phyloP scores from a whole-genome alignment of 2,797 vertebrate genomes.

The Prunella strophiata region DNA sequence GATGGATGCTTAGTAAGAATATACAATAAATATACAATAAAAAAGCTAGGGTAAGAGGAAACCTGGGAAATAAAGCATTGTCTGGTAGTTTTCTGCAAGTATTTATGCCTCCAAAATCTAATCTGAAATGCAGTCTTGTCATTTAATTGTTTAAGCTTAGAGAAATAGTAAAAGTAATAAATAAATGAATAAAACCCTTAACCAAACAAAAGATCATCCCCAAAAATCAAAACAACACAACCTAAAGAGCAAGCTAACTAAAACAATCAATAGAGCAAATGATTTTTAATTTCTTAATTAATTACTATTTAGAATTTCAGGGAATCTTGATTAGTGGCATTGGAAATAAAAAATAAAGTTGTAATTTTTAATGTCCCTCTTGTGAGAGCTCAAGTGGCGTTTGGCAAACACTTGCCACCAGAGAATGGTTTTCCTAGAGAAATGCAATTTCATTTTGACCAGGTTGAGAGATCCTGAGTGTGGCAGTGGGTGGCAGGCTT shows the following conservation, averaged over 20 bases:
- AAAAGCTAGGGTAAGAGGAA: neutral
- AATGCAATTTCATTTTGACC: neutral
- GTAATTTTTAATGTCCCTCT: neutral
- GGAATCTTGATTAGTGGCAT: neutral
- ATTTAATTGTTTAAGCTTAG: neutral
- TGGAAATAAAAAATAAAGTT: neutral
- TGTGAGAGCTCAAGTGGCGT: neutral
- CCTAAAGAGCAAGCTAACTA: neutral
- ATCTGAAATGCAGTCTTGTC: neutral
- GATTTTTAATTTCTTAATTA: neutral
- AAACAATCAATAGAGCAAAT: neutral
- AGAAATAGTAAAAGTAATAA: neutral
- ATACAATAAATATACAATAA: neutral
- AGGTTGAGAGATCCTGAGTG: neutral
- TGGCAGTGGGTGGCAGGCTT: neutral
- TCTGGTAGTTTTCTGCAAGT: neutral
- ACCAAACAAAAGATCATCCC: neutral
- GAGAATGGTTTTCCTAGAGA: neutral
- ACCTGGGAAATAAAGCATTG: neutral
- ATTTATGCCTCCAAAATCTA: neutral
- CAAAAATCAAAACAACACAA: neutral
- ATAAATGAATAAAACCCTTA: fast-evolving
- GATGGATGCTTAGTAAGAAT: neutral
- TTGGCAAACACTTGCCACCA: neutral
- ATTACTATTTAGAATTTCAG: neutral